Percentiles rank a stretch among this genome's conserved stretches.
phyloP scores from a whole-genome alignment of 2,888 invertebrate genomes.

The Tholera decimalis region DNA sequence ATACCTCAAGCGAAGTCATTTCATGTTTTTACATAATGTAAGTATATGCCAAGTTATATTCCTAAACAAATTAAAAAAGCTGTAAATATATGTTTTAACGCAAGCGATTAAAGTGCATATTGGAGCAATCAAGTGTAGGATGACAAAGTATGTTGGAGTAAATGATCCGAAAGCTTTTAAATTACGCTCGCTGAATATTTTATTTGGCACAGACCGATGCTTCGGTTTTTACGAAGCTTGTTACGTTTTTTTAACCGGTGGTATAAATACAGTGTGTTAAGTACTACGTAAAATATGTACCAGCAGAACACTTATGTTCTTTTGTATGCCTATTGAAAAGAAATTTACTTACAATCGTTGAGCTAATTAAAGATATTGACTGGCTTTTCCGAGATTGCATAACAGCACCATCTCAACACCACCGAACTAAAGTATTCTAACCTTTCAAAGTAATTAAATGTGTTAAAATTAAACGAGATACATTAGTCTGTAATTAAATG shows the following conservation, averaged over 20 bases:
- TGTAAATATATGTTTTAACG: constrained; percentile 55
- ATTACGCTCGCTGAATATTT: constrained; percentile 84
- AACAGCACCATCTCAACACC: too few species aligned
- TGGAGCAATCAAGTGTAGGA: constrained; percentile 68
- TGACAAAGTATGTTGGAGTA: constrained; percentile 76
- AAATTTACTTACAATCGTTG: neutral
- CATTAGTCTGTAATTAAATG: neutral
- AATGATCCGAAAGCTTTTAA: constrained; percentile 84
- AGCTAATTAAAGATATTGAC: neutral
- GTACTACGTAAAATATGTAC: constrained; percentile 6
- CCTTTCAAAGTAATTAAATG: neutral
- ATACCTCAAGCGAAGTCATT: too few species aligned
- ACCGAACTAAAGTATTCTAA: too few species aligned
- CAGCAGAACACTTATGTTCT: neutral
- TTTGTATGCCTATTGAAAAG: neutral
- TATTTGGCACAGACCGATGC: constrained; percentile 76
- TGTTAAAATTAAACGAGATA: neutral
- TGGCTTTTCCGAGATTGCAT: neutral
- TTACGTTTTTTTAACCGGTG: constrained; percentile 50
- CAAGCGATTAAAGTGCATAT: constrained; percentile 72
- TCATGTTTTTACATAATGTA: too few species aligned
- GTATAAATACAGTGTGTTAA: too few species aligned
- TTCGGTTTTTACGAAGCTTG: constrained; percentile 72
- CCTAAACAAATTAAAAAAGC: constrained; percentile 15
- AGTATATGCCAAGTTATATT: constrained; percentile 35